Evolutionary conservation across 2,113 vertebrate genomes (phyloP), one percentile per base, ranked within the genome.

Genomic region (Rhinopomastus cyanomelas): DNA sequence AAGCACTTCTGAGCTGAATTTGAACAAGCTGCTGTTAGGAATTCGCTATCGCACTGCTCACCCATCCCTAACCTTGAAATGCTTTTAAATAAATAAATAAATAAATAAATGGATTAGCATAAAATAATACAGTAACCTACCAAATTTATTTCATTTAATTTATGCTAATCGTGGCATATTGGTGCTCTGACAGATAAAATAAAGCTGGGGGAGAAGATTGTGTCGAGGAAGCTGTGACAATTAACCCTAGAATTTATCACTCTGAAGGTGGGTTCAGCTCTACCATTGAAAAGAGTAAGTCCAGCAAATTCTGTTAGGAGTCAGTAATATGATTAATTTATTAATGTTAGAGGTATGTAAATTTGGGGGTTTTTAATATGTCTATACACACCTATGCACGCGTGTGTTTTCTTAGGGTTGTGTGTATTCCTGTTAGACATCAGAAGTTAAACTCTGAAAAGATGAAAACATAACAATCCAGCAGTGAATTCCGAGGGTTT

Each of bases 101-200:
- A 93, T 86, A 94, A 96, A 96, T 96, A 95, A 95, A 94, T 4
- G 88, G 95, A 96, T 83, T 36, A 51, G 88, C 96, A 83, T 97
- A 96, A 97, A 97, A 97, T 97, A 96, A 97, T 96, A 95, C 96
- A 96, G 96, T 95, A 97, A 97, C 94, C 91, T 90, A 88, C 82
- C n/a, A 66, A 96, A 97, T 96, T 97, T 91, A 97, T 96, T 97
- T 96, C 86, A 84, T 93, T 96, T 97, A 97, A 97, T 97, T 97
- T 97, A 97, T 97, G 96, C 95, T 97, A 97, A 98, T 97, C 96
- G 94, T 87, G 90, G 90, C 36, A 46, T 95, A 97, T 96, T 96
- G 96, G 96, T 97, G 72, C 96, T 91, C 84, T 95, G 88, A 92
- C 91, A 97, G 96, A 97, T 98, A 97, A 97, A 97, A 96, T 96